Percentiles rank a stretch among this genome's conserved stretches.
phyloP scores from a whole-genome alignment of 1,140 invertebrate species.

The Coboldia fuscipes region DNA sequence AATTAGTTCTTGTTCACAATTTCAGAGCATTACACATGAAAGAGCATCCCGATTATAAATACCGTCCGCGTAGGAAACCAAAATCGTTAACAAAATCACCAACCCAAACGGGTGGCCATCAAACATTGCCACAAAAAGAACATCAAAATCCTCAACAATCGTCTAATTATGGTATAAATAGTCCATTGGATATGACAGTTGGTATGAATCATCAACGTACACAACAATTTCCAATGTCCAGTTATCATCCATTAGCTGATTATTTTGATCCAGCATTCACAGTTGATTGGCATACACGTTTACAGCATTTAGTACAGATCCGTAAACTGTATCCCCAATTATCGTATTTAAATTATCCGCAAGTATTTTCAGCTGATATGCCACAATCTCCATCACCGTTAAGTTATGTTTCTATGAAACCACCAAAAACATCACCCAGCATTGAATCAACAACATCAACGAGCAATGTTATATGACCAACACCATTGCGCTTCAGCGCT shows the following conservation, averaged over 20 bases:
- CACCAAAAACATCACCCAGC: constrained; percentile 17
- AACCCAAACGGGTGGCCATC: constrained; percentile 9
- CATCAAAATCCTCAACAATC: constrained; percentile 8
- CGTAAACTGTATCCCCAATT: constrained; percentile 16
- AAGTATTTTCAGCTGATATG: constrained; percentile 14
- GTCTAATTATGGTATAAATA: constrained; percentile 4
- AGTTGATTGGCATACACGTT: constrained; percentile 17
- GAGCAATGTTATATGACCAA: constrained; percentile 21
- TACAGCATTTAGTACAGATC: constrained; percentile 15
- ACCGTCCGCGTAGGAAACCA: constrained; percentile 75
- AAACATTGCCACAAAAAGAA: constrained; percentile 4
- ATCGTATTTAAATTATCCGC: constrained; percentile 14
- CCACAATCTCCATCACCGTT: constrained; percentile 16
- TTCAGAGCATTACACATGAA: constrained; percentile 87
- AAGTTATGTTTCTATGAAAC: constrained; percentile 19
- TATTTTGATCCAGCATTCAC: constrained; percentile 17
- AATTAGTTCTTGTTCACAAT: no score
- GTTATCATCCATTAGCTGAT: constrained; percentile 9
- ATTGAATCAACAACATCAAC: constrained; percentile 8
- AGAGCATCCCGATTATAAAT: constrained; percentile 91
- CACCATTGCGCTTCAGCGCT: constrained; percentile 19
- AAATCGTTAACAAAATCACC: constrained; percentile 38
- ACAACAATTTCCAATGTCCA: constrained; percentile 9
- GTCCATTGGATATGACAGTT: constrained; percentile 7
- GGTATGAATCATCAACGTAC: constrained; percentile 6